These are phyloP conservation scores for Stramonita haemastoma DNA, from an alignment of 2,888 invertebrate genomes.

Conservation along the genomic window DNA sequence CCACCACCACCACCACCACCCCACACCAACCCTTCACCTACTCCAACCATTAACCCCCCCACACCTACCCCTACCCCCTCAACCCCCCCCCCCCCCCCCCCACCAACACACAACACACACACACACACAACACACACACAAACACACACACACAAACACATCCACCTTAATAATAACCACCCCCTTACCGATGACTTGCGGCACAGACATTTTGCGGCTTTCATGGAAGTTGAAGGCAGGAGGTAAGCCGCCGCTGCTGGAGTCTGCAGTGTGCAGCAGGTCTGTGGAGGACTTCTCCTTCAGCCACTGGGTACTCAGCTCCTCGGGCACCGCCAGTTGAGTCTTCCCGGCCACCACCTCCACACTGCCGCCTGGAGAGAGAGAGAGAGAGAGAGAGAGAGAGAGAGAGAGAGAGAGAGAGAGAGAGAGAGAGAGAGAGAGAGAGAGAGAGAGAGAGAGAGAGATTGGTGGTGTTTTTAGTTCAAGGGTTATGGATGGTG, in stretches of 20 bases:
- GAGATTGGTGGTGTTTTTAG: too few species aligned
- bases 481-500: too few species aligned
- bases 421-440: not conserved
- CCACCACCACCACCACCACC: not conserved
- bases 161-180: not conserved
- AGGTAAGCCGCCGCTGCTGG: not conserved
- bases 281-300: not conserved
- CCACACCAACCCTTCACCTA: too few species aligned
- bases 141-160: not conserved
- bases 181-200: not conserved
- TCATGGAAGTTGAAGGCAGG: not conserved
- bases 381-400: not conserved
- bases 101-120: not conserved
- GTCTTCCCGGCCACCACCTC: slow-evolving; percentile 30
- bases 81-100: too few species aligned
- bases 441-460: not conserved
- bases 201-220: not conserved
- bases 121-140: not conserved
- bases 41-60: too few species aligned
- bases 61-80: too few species aligned
- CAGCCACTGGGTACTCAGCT: slow-evolving; percentile 24
- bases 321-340: slow-evolving; percentile 25
- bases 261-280: not conserved
- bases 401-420: not conserved
- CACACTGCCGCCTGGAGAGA: slow-evolving; percentile 30